phyloP scores from a whole-genome alignment of 2,888 invertebrate species.

The Tillus elongatus region DNA sequence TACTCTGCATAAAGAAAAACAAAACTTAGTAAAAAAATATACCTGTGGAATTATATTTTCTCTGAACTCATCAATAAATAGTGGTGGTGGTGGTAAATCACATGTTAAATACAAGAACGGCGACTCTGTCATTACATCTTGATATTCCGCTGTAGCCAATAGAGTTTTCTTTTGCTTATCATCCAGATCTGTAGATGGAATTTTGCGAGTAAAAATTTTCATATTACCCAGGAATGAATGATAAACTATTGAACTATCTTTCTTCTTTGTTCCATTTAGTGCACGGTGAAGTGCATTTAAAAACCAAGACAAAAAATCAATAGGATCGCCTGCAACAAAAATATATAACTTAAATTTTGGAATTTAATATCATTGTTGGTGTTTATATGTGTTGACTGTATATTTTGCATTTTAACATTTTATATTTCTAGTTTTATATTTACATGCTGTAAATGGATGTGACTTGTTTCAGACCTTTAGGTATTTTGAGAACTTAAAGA shows the following conservation, averaged over 20 bases:
- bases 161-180: slow-evolving; percentile 78
- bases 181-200: slow-evolving; percentile 85
- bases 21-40: too few species aligned
- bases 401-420: too few species aligned
- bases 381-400: too few species aligned
- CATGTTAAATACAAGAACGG: slow-evolving; percentile 96
- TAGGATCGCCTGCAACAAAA: slow-evolving; percentile 79
- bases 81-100: slow-evolving; percentile 93
- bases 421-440: too few species aligned
- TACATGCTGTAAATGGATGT: too few species aligned
- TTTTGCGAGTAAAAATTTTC: slow-evolving; percentile 84
- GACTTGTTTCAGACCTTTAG: too few species aligned
- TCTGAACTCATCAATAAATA: slow-evolving; percentile 93
- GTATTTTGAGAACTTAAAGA: too few species aligned
- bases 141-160: slow-evolving; percentile 74
- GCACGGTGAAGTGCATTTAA: slow-evolving; percentile 92
- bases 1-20: too few species aligned
- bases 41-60: slow-evolving; percentile 99
- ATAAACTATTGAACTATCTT: slow-evolving; percentile 85
- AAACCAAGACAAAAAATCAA: slow-evolving; percentile 97
- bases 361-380: not conserved
- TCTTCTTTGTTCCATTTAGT: slow-evolving; percentile 83
- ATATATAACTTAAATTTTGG: too few species aligned
- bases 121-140: slow-evolving; percentile 77
- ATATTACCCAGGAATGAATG: slow-evolving; percentile 89